Percentiles rank a stretch among this genome's conserved stretches.
phyloP scores from a whole-genome alignment of 1,140 invertebrate genomes.

The Drosophila ironensis region DNA sequence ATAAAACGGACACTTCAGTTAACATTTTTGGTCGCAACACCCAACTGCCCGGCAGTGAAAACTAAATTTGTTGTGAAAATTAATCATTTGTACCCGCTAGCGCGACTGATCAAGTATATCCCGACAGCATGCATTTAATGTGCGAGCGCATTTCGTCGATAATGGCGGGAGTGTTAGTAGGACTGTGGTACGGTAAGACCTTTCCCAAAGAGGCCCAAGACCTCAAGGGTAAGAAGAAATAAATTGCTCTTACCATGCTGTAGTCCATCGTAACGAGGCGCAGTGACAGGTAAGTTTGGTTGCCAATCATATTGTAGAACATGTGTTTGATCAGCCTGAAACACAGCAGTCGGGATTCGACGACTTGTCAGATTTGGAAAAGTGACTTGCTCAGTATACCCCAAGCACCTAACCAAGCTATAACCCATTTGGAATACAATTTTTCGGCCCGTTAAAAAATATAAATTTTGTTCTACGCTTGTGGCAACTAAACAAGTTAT shows the following conservation, averaged over 20 bases:
- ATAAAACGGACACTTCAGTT: constrained; percentile 18
- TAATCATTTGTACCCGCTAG: too few species aligned
- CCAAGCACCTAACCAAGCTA: neutral
- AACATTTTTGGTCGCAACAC: constrained; percentile 5
- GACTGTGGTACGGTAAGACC: constrained; percentile 59
- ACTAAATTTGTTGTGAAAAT: too few species aligned
- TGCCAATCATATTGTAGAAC: too few species aligned
- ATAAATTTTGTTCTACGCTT: constrained; percentile 18
- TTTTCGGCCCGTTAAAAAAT: neutral
- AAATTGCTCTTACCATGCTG: too few species aligned
- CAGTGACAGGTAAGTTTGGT: too few species aligned
- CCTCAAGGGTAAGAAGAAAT: constrained; percentile 30
- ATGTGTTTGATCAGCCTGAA: too few species aligned
- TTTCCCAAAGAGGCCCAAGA: constrained; percentile 31
- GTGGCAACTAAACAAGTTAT: neutral
- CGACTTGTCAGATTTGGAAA: constrained; percentile 4
- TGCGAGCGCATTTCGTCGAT: constrained; percentile 59
- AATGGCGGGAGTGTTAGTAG: constrained; percentile 48
- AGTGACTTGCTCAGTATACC: constrained; percentile 7
- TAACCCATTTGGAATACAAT: constrained; percentile 1
- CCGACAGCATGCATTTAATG: constrained; percentile 47
- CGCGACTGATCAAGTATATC: too few species aligned
- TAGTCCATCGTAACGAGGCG: too few species aligned
- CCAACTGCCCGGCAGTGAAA: neutral
- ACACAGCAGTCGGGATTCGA: constrained; percentile 1